A percentile compares a stretch with the other conserved stretches of the same genome.
phyloP scores from a whole-genome alignment of 2,888 invertebrate genomes.

The Oasisia sp. region DNA sequence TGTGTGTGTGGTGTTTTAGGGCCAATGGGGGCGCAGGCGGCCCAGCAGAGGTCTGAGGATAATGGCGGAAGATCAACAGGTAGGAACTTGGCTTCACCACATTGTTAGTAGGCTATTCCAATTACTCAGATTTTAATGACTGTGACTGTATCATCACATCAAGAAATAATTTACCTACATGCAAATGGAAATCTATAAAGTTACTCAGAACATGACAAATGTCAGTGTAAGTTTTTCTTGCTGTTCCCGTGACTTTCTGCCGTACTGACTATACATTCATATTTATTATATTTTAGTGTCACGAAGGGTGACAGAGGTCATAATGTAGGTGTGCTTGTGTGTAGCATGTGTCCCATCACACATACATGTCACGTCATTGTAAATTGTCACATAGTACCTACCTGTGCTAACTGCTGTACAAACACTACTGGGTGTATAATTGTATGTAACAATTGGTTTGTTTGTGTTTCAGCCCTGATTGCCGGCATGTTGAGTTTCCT shows the following conservation, averaged over 20 bases:
- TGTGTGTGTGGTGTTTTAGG: background rate
- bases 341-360: too few relatives aligned
- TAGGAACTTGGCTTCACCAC: background rate
- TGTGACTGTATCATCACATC: too few relatives aligned
- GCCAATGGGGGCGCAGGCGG: background rate
- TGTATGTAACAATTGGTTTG: background rate
- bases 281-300: too few relatives aligned
- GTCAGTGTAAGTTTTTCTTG: too few relatives aligned
- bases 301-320: too few relatives aligned
- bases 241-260: too few relatives aligned
- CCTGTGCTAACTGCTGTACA: background rate
- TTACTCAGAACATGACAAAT: too few relatives aligned
- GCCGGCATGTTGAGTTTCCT: background rate
- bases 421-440: background rate
- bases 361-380: too few relatives aligned
- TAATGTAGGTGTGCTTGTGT: too few relatives aligned
- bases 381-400: background rate
- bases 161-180: too few relatives aligned
- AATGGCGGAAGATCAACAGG: background rate
- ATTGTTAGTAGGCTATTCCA: background rate
- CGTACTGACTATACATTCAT: too few relatives aligned
- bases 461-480: background rate
- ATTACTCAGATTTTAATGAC: background rate
- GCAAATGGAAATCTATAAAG: too few relatives aligned
- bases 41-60: background rate